Evolutionary conservation across 2,888 invertebrate genomes (phyloP), one percentile per base, ranked within the genome.

Genomic region (Axea sp.): DNA sequence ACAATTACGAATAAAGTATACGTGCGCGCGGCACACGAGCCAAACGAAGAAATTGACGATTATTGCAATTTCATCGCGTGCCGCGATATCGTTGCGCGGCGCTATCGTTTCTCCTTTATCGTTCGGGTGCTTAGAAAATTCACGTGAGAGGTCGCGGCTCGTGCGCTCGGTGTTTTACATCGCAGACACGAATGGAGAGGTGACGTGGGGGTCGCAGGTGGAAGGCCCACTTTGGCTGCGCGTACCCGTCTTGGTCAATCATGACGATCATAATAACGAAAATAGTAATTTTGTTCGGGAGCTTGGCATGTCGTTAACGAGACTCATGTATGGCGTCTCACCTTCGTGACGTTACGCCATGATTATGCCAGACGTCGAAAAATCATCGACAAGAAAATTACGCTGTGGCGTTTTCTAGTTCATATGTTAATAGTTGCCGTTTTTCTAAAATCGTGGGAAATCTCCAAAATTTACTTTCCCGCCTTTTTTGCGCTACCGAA

Each of bases 61-160:
- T 73, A 68, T 73, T 60, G 73, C 73, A 62, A 68, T 62, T 73
- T 67, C 73, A 73, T 73, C 73, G 67, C 73, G 73, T 73, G 73
- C 60, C 47, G 41, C 49, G 64, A 47, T 71, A 71, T 62, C 64
- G 64, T 57, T 62, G 47, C 7, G 14, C 33, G 28, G 55, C 47
- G 53, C 47, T 51, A 68, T 68, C 68, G 73, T 73, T 68, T 60
- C 68, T 68, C 51, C 62, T 73, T 55, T 59, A 67, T 68, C 55
- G 55, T 12, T 31, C 19, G 35, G 28, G 26, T 43, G 68, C 26
- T 75, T 73, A 73, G 68, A 51, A 75, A 75, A 60, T 72, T 72
- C 68, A 68, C 72, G 59, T 49, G 68, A 75, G 72, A 71, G 57
- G 72, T 64, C 72, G 67, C 49, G 41, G 57, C 73, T 57, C 69